These are phyloP conservation scores for Lysandra bellargus DNA, from an alignment of 2,888 invertebrate genomes.

Conservation along the genomic window DNA sequence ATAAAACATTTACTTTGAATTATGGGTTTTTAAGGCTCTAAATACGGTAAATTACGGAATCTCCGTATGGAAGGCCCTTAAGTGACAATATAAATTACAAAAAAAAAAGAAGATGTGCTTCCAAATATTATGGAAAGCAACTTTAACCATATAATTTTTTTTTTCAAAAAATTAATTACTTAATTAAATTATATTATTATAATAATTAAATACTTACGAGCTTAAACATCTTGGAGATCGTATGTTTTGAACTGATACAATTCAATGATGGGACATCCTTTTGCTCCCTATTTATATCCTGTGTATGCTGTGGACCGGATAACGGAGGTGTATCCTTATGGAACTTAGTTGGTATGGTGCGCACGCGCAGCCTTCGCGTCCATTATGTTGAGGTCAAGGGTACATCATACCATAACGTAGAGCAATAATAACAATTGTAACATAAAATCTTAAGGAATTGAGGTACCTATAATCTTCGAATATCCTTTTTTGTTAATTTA, in stretches of 20 bases:
- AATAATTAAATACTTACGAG: constrained; percentile 59
- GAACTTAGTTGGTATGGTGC: constrained; percentile 53
- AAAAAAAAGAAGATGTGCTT: not conserved
- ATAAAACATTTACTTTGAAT: too few species aligned
- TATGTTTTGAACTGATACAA: constrained; percentile 36
- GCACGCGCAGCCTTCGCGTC: constrained; percentile 66
- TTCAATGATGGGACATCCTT: constrained; percentile 44
- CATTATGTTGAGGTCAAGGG: constrained; percentile 59
- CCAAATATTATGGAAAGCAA: too few species aligned
- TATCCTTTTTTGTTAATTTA: too few species aligned
- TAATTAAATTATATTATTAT: not conserved
- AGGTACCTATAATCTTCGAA: too few species aligned
- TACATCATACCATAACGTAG: constrained; percentile 29
- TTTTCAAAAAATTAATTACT: constrained; percentile 16
- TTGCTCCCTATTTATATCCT: constrained; percentile 48
- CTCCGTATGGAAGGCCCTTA: too few species aligned
- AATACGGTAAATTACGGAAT: too few species aligned
- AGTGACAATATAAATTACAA: too few species aligned
- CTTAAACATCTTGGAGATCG: constrained; percentile 69
- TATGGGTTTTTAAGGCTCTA: too few species aligned
- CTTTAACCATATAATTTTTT: not conserved
- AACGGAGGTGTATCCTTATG: constrained; percentile 63
- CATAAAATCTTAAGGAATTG: not conserved
- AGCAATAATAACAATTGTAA: constrained; percentile 10
- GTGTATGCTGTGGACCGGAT: constrained; percentile 56